A percentile compares a stretch with the other conserved stretches of the same genome.
Conservation (phyloP, 2,797 vertebrate genomes). For the Spea hammondii region DNA sequence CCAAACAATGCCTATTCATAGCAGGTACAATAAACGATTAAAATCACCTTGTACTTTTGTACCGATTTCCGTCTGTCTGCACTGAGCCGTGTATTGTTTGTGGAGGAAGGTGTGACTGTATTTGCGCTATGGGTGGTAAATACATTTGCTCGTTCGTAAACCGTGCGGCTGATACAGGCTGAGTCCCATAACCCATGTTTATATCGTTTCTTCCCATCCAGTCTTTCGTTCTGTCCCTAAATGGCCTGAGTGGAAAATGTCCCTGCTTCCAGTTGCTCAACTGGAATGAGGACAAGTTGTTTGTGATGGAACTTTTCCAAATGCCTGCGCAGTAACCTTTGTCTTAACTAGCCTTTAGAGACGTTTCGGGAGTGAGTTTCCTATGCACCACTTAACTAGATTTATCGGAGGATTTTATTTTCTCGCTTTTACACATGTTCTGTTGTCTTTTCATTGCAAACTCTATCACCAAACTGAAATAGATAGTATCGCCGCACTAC, state of each 20-base stretch:
- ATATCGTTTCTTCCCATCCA: conserved; percentile 62
- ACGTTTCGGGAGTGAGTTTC: conserved; percentile 66
- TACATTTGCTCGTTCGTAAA: conserved; percentile 25
- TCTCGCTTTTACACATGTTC: conserved; percentile 44
- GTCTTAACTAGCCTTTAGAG: conserved; percentile 68
- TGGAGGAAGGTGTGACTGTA: conserved; percentile 55
- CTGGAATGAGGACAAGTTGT: conserved; percentile 71
- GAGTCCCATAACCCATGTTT: conserved; percentile 62
- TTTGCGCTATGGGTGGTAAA: conserved; percentile 56
- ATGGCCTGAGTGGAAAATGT: conserved; percentile 66
- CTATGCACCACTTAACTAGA: conserved; percentile 49
- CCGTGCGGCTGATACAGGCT: conserved; percentile 57
- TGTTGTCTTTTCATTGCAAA: conserved; percentile 41
- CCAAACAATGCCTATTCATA: conserved; percentile 43
- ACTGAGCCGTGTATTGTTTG: conserved; percentile 22
- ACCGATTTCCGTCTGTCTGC: conserved; percentile 51
- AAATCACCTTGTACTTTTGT: conserved; percentile 50
- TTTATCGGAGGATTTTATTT: conserved; percentile 50
- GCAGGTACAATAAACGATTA: conserved; percentile 7
- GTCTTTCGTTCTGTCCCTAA: conserved; percentile 69
- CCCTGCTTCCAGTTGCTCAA: conserved; percentile 70
- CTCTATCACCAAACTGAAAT: conserved; percentile 25
- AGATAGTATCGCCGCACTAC: conserved; percentile 4
- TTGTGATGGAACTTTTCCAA: conserved; percentile 71
- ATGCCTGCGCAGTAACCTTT: conserved; percentile 69